Percentiles rank a stretch among this genome's conserved stretches.
Conservation (phyloP, 2,797 vertebrate genomes). For the Lepidocolaptes lacrymiger region DNA sequence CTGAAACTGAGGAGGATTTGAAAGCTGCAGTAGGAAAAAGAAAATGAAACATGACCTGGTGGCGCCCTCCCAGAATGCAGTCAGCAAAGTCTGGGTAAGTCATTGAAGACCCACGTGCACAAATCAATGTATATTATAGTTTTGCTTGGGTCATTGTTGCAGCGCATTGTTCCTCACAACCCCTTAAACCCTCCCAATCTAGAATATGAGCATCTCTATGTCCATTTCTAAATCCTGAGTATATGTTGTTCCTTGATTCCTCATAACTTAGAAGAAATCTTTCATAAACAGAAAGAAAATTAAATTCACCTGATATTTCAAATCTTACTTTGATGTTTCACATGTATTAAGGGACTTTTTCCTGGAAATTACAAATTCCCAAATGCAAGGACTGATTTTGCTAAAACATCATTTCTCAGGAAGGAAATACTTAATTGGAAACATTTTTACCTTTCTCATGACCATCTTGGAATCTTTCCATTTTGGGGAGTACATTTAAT, state of each 20-base stretch:
- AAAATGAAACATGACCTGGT: neutral
- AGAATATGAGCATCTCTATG: neutral
- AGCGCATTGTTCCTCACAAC: neutral
- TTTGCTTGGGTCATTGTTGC: neutral
- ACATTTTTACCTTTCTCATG: neutral
- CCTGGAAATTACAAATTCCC: neutral
- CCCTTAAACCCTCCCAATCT: neutral
- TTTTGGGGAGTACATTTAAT: neutral
- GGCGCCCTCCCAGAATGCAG: neutral
- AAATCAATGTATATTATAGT: neutral
- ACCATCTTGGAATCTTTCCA: neutral
- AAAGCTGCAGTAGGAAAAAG: constrained; percentile 18
- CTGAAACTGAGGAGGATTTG: neutral
- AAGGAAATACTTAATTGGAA: neutral
- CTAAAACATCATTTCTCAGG: neutral
- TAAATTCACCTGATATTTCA: neutral
- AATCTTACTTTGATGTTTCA: neutral
- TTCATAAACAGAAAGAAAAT: neutral
- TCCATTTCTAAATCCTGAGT: neutral
- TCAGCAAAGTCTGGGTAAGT: neutral
- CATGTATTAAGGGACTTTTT: neutral
- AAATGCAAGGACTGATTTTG: neutral
- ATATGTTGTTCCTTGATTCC: neutral
- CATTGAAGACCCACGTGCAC: neutral
- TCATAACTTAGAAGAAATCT: neutral